Conservation (phyloP, 2,797 vertebrate species). For the Acanthurus lineatus region DNA sequence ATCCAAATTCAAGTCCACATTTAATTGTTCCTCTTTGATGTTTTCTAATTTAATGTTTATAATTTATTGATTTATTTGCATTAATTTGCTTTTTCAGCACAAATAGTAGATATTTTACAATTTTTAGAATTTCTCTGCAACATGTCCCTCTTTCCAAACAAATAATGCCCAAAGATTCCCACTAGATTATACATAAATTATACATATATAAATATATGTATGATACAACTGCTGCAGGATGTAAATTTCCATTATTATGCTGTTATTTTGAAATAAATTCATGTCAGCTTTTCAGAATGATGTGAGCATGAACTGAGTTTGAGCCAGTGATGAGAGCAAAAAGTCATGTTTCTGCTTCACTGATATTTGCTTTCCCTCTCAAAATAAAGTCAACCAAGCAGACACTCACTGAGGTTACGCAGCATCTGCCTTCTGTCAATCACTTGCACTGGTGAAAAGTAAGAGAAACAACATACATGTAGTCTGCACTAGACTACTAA, state of each 20-base stretch:
- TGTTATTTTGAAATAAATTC: neutral
- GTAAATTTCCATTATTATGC: neutral
- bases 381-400: conserved; percentile 12
- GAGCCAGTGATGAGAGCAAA: neutral
- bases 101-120: neutral
- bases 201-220: too few relatives aligned
- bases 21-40: neutral
- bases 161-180: too few relatives aligned
- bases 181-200: too few relatives aligned
- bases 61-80: neutral
- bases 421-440: neutral
- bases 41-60: conserved; percentile 1
- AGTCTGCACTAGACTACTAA: neutral
- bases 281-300: conserved; percentile 3
- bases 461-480: neutral
- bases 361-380: conserved; percentile 17
- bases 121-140: too few relatives aligned
- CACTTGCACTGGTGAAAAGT: neutral
- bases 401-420: neutral
- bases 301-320: neutral
- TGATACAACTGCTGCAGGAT: too few relatives aligned
- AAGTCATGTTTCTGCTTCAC: neutral
- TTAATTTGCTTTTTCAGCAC: neutral
- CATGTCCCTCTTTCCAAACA: too few relatives aligned
- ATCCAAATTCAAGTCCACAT: conserved; percentile 9